Percentiles rank a stretch among this genome's conserved stretches.
phyloP scores from a whole-genome alignment of 1,140 invertebrate genomes.

The Aethina tumida region DNA sequence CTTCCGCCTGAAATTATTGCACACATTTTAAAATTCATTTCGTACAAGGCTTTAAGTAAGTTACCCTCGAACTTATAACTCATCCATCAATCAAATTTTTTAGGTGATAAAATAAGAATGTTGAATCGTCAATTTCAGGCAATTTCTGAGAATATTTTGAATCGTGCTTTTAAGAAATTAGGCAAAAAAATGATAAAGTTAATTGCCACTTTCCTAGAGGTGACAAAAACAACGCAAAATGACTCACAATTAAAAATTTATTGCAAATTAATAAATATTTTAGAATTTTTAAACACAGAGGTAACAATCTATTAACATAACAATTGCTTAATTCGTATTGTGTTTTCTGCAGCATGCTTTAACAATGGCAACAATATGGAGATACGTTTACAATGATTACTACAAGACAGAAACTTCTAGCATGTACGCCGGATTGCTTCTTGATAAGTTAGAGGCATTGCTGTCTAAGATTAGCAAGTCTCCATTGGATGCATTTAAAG shows the following conservation, averaged over 20 bases:
- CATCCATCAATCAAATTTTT: conserved; percentile 8
- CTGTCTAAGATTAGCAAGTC: conserved; percentile 2
- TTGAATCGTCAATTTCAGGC: conserved; percentile 25
- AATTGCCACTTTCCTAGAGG: conserved; percentile 13
- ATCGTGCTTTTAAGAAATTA: conserved; percentile 20
- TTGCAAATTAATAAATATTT: conserved; percentile 21
- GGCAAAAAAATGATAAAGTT: conserved; percentile 19
- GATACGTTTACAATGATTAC: conserved; percentile 25
- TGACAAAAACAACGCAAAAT: conserved; percentile 20
- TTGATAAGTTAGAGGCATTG: conserved; percentile 21
- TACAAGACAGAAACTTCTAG: conserved; percentile 18
- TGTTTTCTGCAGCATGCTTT: conserved; percentile 20
- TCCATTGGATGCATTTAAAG: neutral
- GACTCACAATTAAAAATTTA: conserved; percentile 27
- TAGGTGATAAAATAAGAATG: conserved; percentile 21
- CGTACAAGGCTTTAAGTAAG: conserved; percentile 25
- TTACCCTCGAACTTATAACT: conserved; percentile 1
- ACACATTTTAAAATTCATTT: conserved; percentile 22
- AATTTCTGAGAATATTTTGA: conserved; percentile 23
- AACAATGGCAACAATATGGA: conserved; percentile 25
- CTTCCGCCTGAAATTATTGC: conserved; percentile 22
- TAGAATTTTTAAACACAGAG: conserved; percentile 27
- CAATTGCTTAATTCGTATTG: neutral
- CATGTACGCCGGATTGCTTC: conserved; percentile 27
- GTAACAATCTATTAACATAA: conserved; percentile 11